Evolutionary conservation across 2,888 invertebrate genomes (phyloP).

Genomic region (Campaea margaritaria): DNA sequence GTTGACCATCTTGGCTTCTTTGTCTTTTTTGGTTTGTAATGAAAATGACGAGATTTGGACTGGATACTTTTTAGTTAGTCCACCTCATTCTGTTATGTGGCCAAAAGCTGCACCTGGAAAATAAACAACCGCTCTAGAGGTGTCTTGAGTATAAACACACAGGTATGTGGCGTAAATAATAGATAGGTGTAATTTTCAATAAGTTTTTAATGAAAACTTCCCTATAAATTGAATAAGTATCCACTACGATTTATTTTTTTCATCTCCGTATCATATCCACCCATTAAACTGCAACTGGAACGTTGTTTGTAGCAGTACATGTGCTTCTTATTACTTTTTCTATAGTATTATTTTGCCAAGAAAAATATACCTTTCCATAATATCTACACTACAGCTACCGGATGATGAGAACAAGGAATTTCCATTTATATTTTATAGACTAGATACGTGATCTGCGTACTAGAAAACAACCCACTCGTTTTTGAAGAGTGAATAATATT

Average conservation of each 20-base stretch:
- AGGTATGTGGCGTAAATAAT: background rate
- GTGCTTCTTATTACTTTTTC: background rate
- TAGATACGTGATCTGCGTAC: conserved; percentile 17
- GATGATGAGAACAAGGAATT: conserved; percentile 16
- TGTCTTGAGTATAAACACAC: no score
- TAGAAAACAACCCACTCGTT: background rate
- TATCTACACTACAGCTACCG: background rate
- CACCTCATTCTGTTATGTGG: conserved; percentile 25
- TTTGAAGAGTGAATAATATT: conserved; percentile 4
- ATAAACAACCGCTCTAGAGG: background rate
- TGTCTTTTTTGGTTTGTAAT: conserved; percentile 1
- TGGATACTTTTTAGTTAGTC: conserved; percentile 31
- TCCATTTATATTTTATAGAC: conserved; percentile 20
- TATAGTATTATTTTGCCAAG: conserved; percentile 18
- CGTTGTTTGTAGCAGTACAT: conserved; percentile 1
- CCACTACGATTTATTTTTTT: no score
- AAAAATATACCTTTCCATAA: conserved; percentile 14
- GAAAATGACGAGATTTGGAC: background rate
- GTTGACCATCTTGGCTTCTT: conserved; percentile 52
- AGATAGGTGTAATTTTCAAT: no score
- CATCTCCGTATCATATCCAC: no score
- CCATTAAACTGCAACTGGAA: no score
- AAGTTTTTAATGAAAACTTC: no score
- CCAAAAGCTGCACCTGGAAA: conserved; percentile 42
- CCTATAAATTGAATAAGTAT: no score